Percentiles rank a stretch among this genome's conserved stretches.
These are phyloP conservation scores for Myotis davidii DNA, from an alignment of 2,113 vertebrate genomes.

Conservation along the genomic window DNA sequence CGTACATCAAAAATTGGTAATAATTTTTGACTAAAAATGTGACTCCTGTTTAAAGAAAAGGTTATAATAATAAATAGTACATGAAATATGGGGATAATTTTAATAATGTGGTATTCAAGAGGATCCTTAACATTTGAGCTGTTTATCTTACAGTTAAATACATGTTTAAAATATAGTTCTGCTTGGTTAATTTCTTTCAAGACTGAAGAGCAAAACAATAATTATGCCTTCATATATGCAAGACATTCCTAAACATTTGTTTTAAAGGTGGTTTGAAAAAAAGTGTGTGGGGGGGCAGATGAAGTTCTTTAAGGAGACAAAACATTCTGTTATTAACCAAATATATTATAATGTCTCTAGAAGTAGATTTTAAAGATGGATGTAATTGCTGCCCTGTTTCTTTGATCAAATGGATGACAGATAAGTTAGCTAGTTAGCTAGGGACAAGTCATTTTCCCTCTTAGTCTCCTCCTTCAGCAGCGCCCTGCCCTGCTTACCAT, in stretches of 20 bases:
- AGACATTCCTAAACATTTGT: constrained; percentile 65
- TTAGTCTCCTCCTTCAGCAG: background rate
- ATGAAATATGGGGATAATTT: background rate
- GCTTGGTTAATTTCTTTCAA: constrained; percentile 69
- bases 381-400: background rate
- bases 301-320: background rate
- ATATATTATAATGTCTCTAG: background rate
- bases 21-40: background rate
- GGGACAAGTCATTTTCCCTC: background rate
- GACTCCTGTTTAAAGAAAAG: constrained; percentile 22
- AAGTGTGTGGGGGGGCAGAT: background rate
- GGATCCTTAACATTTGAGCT: constrained; percentile 44
- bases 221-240: constrained; percentile 52
- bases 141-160: constrained; percentile 68
- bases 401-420: background rate
- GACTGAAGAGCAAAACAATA: constrained; percentile 53
- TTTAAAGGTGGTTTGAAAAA: constrained; percentile 50
- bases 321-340: constrained; percentile 10
- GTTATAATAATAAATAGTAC: background rate
- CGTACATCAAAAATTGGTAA: background rate
- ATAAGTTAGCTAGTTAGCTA: background rate
- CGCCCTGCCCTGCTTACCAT: background rate
- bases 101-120: constrained; percentile 33
- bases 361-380: background rate
- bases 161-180: constrained; percentile 56